These are phyloP conservation scores for Nymphalis urticae DNA, from an alignment of 2,888 invertebrate genomes.

Conservation along the genomic window DNA sequence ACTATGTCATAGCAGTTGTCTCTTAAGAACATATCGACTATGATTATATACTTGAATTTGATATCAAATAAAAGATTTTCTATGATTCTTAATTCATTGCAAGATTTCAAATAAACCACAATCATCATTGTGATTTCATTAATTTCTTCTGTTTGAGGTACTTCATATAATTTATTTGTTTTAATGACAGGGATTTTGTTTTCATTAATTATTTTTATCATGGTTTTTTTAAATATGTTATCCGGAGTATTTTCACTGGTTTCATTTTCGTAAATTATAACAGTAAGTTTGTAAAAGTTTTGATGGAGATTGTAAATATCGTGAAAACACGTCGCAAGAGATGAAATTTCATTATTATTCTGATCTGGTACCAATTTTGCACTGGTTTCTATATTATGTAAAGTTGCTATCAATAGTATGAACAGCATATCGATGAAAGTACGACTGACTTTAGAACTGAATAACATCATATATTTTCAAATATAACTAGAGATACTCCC, in stretches of 20 bases:
- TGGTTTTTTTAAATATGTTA: background rate
- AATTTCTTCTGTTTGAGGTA: conserved; percentile 29
- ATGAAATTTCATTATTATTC: background rate
- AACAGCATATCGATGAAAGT: background rate
- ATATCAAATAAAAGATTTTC: conserved; percentile 14
- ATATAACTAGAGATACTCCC: too few species aligned
- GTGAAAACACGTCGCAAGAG: background rate
- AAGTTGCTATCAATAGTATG: background rate
- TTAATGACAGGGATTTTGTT: conserved; percentile 31
- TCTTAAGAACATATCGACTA: conserved; percentile 15
- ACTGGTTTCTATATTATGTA: background rate
- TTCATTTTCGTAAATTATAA: conserved; percentile 8
- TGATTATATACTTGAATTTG: conserved; percentile 26
- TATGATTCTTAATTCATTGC: conserved; percentile 15
- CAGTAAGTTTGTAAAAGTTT: conserved; percentile 15
- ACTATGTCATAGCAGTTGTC: conserved; percentile 33
- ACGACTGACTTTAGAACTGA: too few species aligned
- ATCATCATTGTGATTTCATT: conserved; percentile 21
- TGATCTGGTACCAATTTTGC: background rate
- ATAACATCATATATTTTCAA: too few species aligned
- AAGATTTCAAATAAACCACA: conserved; percentile 23
- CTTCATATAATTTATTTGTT: conserved; percentile 18
- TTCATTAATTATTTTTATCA: conserved; percentile 2
- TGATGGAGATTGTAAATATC: background rate
- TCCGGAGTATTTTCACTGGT: background rate